A percentile compares a stretch with the other conserved stretches of the same genome.
phyloP scores from a whole-genome alignment of 1,140 invertebrate genomes.

The Leucophenga varia region DNA sequence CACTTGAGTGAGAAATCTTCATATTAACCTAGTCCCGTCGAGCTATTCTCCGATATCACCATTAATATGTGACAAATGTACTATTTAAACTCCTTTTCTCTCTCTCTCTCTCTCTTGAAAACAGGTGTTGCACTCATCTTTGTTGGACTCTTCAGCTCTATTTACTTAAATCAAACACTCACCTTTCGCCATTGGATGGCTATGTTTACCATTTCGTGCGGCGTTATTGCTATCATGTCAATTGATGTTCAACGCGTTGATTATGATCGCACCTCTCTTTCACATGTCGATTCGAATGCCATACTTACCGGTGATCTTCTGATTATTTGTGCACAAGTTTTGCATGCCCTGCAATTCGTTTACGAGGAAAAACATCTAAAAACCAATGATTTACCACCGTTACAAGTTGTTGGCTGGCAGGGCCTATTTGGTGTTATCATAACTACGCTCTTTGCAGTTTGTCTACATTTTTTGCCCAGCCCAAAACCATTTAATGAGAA shows the following conservation, averaged over 20 bases:
- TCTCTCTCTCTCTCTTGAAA: background rate
- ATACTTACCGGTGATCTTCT: slow-evolving; percentile 89
- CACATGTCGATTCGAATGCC: slow-evolving; percentile 64
- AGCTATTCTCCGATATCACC: too few species aligned
- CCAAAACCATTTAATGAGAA: slow-evolving; percentile 75
- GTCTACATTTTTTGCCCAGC: slow-evolving; percentile 82
- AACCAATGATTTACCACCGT: slow-evolving; percentile 75
- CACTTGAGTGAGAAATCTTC: too few species aligned
- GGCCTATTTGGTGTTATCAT: slow-evolving; percentile 84
- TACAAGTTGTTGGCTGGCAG: slow-evolving; percentile 87
- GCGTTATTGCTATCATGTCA: slow-evolving; percentile 78
- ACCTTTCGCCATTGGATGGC: slow-evolving; percentile 72
- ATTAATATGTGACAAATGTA: too few species aligned
- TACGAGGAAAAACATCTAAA: slow-evolving; percentile 90
- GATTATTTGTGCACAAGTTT: slow-evolving; percentile 88
- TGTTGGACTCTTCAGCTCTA: slow-evolving; percentile 87
- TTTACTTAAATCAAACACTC: slow-evolving; percentile 75
- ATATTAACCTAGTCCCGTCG: too few species aligned
- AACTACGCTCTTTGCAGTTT: slow-evolving; percentile 74
- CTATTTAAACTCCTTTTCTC: too few species aligned
- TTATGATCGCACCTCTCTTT: slow-evolving; percentile 50
- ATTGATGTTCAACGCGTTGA: slow-evolving; percentile 57
- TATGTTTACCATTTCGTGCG: slow-evolving; percentile 73
- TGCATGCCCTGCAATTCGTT: slow-evolving; percentile 91
- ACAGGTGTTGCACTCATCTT: slow-evolving; percentile 89